Conservation (phyloP, 1,140 invertebrate species). For the Oryctes rhinoceros region DNA sequence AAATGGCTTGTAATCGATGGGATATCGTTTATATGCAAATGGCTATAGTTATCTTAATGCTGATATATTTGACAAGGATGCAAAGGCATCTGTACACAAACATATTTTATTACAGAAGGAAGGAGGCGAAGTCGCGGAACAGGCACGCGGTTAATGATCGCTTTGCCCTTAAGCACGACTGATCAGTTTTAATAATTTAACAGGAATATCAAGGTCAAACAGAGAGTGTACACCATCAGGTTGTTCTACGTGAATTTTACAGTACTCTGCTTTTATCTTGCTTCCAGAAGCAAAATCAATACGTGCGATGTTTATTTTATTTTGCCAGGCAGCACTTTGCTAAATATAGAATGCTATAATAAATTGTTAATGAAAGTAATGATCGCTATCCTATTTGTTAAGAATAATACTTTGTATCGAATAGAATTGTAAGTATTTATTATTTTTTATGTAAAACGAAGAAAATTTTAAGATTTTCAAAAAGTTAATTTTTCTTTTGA, state of each 20-base stretch:
- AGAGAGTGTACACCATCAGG: not conserved
- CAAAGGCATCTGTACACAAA: not conserved
- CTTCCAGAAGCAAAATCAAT: not conserved
- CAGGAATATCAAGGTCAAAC: constrained; percentile 14
- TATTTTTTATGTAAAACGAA: no score
- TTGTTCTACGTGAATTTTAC: constrained; percentile 1
- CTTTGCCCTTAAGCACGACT: constrained; percentile 13
- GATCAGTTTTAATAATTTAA: constrained; percentile 16
- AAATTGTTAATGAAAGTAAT: no score
- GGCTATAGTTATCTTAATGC: not conserved
- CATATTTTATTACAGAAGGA: constrained; percentile 1
- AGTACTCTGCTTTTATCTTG: not conserved
- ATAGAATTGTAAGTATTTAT: no score
- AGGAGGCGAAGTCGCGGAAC: not conserved
- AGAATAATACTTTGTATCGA: no score
- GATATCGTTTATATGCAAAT: not conserved
- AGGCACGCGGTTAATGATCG: not conserved
- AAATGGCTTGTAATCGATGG: no score
- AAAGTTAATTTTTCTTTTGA: no score
- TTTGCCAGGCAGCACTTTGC: no score
- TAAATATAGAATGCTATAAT: no score
- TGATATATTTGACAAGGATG: not conserved
- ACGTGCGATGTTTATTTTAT: no score
- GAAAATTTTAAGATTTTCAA: no score
- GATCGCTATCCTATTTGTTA: no score